Evolutionary conservation across 2,888 invertebrate genomes (phyloP), one percentile per base, ranked within the genome.

Genomic region (Marronus borbonicus): DNA sequence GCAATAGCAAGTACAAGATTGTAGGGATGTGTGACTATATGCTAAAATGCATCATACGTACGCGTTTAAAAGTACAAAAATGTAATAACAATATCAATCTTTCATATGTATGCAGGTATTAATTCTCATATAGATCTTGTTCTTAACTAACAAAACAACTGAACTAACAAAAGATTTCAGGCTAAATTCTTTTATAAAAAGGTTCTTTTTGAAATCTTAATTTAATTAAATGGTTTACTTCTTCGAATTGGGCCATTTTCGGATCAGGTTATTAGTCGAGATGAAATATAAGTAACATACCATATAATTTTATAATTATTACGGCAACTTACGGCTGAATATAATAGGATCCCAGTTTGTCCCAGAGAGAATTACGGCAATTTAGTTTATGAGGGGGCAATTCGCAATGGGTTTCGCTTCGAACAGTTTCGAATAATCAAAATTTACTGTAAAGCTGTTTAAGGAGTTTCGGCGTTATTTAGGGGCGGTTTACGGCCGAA

Each of bases 301-400:
- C 44, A 75, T 76, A 66, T 76, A 76, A 66, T 76, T 76, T 65
- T 76, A 66, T 76, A 76, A 72, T 72, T 72, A 72, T 58, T 58
- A 39, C 28, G 58, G 49, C 28, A 58, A 68, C 62, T 49, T 70
- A 62, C 62, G 60, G 77, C 36, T 77, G 50, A 49, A 49, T 70
- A 70, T 77, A 70, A 77, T 70, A 70, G 44, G 36, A 39, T 58
- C 44, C 44, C 70, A 70, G 76, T 68, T 66, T 68, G 77, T 70
- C 77, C 77, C 77, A 20, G 39, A 69, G 77, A 70, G 77, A 77
- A 77, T 77, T 77, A 64, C 69, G 70, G 77, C 77, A 70, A 77
- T 77, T 77, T 77, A 66, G 70, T 77, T 77, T 77, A 77, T 69
- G 77, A 70, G 77, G 77, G 76, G 68, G 77, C 77, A 77, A 77